Conservation (phyloP, 2,797 vertebrate genomes). For the Oreochromis grahami region DNA sequence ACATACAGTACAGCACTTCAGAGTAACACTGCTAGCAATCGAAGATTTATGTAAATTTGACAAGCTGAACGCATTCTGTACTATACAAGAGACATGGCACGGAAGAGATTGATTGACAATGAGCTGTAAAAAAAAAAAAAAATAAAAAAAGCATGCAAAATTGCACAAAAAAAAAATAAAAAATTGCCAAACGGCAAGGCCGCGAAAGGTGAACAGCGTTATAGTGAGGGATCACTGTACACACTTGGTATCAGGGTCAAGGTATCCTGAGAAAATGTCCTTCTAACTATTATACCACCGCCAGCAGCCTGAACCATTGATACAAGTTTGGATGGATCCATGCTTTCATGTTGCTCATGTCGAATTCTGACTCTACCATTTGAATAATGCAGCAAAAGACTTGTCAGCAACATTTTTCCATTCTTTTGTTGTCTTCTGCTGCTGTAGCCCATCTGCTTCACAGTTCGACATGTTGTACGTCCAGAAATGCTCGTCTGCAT, state of each 20-base stretch:
- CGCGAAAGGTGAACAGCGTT: neutral
- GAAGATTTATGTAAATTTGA: neutral
- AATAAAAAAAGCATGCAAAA: neutral
- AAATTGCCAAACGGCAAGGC: neutral
- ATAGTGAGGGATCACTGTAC: neutral
- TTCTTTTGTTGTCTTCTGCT: neutral
- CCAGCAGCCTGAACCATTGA: neutral
- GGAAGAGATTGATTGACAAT: neutral
- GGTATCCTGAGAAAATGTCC: neutral
- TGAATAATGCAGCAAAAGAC: neutral
- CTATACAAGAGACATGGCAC: neutral
- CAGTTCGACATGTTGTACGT: neutral
- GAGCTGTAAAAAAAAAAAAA: neutral
- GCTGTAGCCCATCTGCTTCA: neutral
- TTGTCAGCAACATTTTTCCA: neutral
- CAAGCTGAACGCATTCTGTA: neutral
- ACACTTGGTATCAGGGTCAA: accelerated
- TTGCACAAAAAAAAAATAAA: neutral
- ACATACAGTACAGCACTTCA: neutral
- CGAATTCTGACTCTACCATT: neutral
- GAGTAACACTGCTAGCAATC: neutral
- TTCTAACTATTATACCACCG: neutral
- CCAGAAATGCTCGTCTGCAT: neutral
- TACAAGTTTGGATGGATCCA: neutral
- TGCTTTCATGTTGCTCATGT: neutral